Evolutionary conservation across 1,140 invertebrate species (phyloP), one percentile per base, ranked within the genome.

Genomic region (Pogonomyrmex barbatus): DNA sequence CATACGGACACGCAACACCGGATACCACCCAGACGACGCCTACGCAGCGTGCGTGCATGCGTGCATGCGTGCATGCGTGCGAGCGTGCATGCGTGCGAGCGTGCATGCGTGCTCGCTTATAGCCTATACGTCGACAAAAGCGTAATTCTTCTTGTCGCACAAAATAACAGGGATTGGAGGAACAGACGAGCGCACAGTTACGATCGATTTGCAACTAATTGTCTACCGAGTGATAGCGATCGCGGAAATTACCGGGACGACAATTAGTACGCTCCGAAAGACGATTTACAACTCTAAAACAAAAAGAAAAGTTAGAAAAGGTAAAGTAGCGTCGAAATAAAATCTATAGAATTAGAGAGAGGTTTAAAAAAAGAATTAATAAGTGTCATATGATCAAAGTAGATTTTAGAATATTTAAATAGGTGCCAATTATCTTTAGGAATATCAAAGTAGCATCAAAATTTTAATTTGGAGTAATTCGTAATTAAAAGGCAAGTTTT

Each of bases 21-120:
- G 94, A 94, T 94, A 94, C 93, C 93, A 93, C 92, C 91, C 93
- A 94, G 94, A 94, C 93, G 90, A 87, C 84, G 87, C 88, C 89
- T 79, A 89, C 89, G 90, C 90, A 73, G 85, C 73, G 76, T 87
- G 86, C 87, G 78, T 76, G 81, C 63, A 78, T 87, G 67, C 79
- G 33, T 87, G 82, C 82, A n/a, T 71, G 73, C 65, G 24, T 56
- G 70, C 60, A 2, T 24, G 67, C 67, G 71, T 87, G 86, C 86
- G 73, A 70, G 84, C 58, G 85, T 87, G 65, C 76, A 39, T 87
- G 82, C 82, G 17, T 71, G 84, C 84, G 24, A 70, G 84, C 58
- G 85, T 87, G 65, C 76, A 39, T 87, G 82, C 82, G 17, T 71
- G 84, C 84, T 14, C 50, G 62, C 60, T 10, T 36, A 56, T 36